A percentile compares a stretch with the other conserved stretches of the same genome.
Evolutionary conservation across 2,888 invertebrate genomes (phyloP).

Genomic region (Sarcophaga subvicina): DNA sequence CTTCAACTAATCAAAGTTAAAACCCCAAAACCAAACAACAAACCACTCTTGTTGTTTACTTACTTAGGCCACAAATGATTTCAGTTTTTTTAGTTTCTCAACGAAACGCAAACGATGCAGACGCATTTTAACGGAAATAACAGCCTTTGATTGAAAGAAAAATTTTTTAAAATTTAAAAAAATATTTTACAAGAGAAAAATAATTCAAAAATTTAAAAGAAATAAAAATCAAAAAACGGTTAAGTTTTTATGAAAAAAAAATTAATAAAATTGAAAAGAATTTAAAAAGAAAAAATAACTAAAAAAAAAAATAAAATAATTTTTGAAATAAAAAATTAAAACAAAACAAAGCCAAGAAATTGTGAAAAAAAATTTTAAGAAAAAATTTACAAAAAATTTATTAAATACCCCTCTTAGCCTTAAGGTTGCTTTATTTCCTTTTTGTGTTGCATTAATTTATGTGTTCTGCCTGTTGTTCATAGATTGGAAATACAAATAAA

Average conservation of each 20-base stretch:
- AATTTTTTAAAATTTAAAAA: slow-evolving; percentile 2
- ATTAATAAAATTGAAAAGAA: slow-evolving; percentile 14
- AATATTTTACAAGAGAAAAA: slow-evolving; percentile 17
- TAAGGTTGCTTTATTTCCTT: slow-evolving; percentile 54
- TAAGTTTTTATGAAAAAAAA: background rate
- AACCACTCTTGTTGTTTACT: slow-evolving; percentile 77
- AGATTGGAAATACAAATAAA: slow-evolving; percentile 32
- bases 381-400: background rate
- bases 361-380: background rate
- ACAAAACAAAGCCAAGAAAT: slow-evolving; percentile 7
- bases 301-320: slow-evolving; percentile 14
- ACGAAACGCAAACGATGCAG: slow-evolving; percentile 81
- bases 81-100: slow-evolving; percentile 81
- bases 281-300: slow-evolving; percentile 1
- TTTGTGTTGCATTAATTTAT: background rate
- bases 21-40: slow-evolving; percentile 21
- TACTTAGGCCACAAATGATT: slow-evolving; percentile 79
- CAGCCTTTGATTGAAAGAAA: slow-evolving; percentile 47
- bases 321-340: slow-evolving; percentile 15
- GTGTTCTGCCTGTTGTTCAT: slow-evolving; percentile 14
- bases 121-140: slow-evolving; percentile 73
- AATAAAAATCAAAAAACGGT: slow-evolving; percentile 10
- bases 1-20: slow-evolving; percentile 26
- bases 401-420: background rate
- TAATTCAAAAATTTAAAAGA: slow-evolving; percentile 20